A percentile compares a stretch with the other conserved stretches of the same genome.
phyloP scores from a whole-genome alignment of 1,140 invertebrate genomes.

The Orius laevigatus region DNA sequence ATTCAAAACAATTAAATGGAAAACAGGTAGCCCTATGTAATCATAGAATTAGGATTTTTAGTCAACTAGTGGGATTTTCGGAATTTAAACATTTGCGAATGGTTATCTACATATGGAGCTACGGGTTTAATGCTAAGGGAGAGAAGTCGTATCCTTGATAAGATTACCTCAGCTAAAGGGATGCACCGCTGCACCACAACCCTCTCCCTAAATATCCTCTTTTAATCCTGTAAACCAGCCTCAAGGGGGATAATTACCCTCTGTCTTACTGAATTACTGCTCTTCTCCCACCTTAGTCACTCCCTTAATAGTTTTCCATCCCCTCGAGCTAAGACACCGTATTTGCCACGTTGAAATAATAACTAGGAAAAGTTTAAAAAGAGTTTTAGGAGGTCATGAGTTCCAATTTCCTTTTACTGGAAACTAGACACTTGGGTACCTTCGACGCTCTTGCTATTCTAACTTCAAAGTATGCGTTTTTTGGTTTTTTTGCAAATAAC shows the following conservation, averaged over 20 bases:
- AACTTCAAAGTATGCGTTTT: no score
- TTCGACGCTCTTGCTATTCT: no score
- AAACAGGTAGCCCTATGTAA: no score
- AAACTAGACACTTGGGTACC: not conserved
- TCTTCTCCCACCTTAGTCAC: constrained; percentile 2
- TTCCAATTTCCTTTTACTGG: not conserved
- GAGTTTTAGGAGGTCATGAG: not conserved
- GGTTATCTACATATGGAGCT: no score
- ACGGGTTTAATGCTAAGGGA: no score
- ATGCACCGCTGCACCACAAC: constrained; percentile 3
- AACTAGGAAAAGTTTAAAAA: no score
- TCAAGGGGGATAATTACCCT: constrained; percentile 7
- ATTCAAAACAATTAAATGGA: no score
- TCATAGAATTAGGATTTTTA: not conserved
- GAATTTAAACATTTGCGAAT: not conserved
- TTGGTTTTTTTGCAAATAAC: no score
- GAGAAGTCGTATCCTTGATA: constrained; percentile 2
- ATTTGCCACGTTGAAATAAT: no score
- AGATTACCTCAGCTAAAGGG: constrained; percentile 4
- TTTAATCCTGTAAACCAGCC: constrained; percentile 8
- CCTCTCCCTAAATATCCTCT: constrained; percentile 6
- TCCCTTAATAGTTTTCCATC: constrained; percentile 4
- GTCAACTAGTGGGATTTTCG: not conserved
- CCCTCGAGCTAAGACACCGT: not conserved
- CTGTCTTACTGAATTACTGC: constrained; percentile 7